These are phyloP conservation scores for Sphaeridia pumilis DNA, from an alignment of 2,888 invertebrate species.

Conservation along the genomic window DNA sequence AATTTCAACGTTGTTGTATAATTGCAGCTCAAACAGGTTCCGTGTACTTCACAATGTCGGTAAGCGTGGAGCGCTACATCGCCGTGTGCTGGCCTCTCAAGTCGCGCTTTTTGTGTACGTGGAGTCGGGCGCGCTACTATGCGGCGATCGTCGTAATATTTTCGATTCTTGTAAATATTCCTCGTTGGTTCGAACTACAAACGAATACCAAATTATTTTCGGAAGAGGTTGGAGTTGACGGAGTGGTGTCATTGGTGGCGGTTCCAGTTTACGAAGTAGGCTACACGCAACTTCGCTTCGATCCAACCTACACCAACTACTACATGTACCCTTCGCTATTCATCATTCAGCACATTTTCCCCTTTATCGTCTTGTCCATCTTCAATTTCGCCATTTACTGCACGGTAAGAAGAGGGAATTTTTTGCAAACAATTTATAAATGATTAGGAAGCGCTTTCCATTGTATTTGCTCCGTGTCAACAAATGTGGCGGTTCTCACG, in stretches of 20 bases:
- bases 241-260: slow-evolving; percentile 1
- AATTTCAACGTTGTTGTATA: too few species aligned
- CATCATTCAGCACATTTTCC: slow-evolving; percentile 28
- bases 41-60: slow-evolving; percentile 62
- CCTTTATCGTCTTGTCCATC: slow-evolving; percentile 25
- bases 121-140: slow-evolving; percentile 69
- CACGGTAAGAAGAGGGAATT: too few species aligned
- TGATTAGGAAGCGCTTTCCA: too few species aligned
- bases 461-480: too few species aligned
- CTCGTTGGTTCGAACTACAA: slow-evolving; percentile 43
- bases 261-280: slow-evolving; percentile 25
- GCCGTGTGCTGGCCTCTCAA: slow-evolving; percentile 81
- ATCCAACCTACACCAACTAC: slow-evolving; percentile 21
- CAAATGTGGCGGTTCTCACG: too few species aligned
- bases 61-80: slow-evolving; percentile 76
- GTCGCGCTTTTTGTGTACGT: slow-evolving; percentile 80
- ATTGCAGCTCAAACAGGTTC: slow-evolving; percentile 65
- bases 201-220: slow-evolving; percentile 7
- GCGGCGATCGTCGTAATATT: slow-evolving; percentile 68
- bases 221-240: too few species aligned
- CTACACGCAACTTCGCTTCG: slow-evolving; percentile 19
- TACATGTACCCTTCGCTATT: slow-evolving; percentile 32
- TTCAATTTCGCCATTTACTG: slow-evolving; percentile 30
- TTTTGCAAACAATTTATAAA: too few species aligned
- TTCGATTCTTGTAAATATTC: slow-evolving; percentile 71